Evolutionary conservation across 1,140 invertebrate species (phyloP).

Genomic region (Apolygus lucorum): DNA sequence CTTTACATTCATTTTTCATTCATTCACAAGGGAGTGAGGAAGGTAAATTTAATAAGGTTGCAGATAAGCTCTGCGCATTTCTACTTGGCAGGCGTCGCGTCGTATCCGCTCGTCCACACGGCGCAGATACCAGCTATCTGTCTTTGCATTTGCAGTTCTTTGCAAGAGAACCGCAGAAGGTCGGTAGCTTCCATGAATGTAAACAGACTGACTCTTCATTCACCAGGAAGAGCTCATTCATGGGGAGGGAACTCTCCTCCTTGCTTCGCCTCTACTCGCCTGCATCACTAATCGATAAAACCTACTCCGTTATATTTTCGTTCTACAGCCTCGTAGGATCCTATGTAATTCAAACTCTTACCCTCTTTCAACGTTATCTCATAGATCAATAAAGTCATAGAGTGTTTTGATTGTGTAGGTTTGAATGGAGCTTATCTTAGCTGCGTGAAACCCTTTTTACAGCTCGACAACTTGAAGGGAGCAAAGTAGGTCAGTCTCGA

Average conservation of each 20-base stretch:
- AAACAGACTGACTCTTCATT: constrained; percentile 6
- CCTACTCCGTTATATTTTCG: constrained; percentile 3
- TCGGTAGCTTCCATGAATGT: constrained; percentile 7
- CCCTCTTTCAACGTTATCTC: not conserved
- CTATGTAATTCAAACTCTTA: not conserved
- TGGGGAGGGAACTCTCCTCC: not conserved
- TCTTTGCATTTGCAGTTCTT: too few relatives aligned
- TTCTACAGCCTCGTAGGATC: not conserved
- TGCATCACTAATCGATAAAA: constrained; percentile 10
- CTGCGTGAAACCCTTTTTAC: not conserved
- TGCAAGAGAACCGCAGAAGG: too few relatives aligned
- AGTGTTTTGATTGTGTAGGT: not conserved
- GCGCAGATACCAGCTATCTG: too few relatives aligned
- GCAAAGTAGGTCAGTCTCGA: not conserved
- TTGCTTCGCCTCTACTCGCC: not conserved
- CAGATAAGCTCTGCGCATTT: too few relatives aligned
- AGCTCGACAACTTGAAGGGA: not conserved
- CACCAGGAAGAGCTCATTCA: not conserved
- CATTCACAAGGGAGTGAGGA: too few relatives aligned
- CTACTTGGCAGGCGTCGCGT: too few relatives aligned
- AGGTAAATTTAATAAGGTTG: too few relatives aligned
- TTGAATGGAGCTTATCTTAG: not conserved
- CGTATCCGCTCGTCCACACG: too few relatives aligned
- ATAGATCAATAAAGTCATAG: not conserved
- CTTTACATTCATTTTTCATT: too few relatives aligned